These are phyloP conservation scores for Bombylius major DNA, from an alignment of 2,888 invertebrate species.

Conservation along the genomic window DNA sequence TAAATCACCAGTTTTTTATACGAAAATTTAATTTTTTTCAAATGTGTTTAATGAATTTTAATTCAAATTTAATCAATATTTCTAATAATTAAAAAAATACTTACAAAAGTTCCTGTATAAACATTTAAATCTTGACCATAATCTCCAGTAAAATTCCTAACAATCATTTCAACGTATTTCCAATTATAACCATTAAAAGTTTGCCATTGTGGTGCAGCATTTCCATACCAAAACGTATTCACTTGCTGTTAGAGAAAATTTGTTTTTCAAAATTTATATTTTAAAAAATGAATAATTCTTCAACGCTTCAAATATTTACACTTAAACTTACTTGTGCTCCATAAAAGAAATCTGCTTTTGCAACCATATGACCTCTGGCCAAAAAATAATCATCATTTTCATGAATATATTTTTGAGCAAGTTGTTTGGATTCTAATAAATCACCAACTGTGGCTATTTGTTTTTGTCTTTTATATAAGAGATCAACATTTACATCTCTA, in stretches of 20 bases:
- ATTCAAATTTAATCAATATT: too few relatives aligned
- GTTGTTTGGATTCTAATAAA: slow-evolving; percentile 20
- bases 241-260: slow-evolving; percentile 26
- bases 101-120: slow-evolving; percentile 30
- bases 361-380: slow-evolving; percentile 39
- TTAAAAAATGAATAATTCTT: not conserved
- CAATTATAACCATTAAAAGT: slow-evolving; percentile 36
- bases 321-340: slow-evolving; percentile 21
- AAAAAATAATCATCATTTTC: slow-evolving; percentile 20
- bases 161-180: slow-evolving; percentile 25
- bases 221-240: slow-evolving; percentile 41
- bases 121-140: slow-evolving; percentile 19
- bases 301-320: too few relatives aligned
- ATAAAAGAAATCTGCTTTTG: slow-evolving; percentile 41
- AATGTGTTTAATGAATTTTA: too few relatives aligned
- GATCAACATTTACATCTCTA: slow-evolving; percentile 4
- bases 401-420: slow-evolving; percentile 21
- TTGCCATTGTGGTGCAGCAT: slow-evolving; percentile 45
- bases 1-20: too few relatives aligned
- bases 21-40: too few relatives aligned
- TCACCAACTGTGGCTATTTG: slow-evolving; percentile 19
- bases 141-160: slow-evolving; percentile 20
- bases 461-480: slow-evolving; percentile 16
- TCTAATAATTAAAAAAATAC: not conserved
- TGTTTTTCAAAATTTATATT: too few relatives aligned